Percentiles rank a stretch among this genome's conserved stretches.
Evolutionary conservation across 1,140 invertebrate genomes (phyloP).

Genomic region (Pseudomyrmex dendroicus): DNA sequence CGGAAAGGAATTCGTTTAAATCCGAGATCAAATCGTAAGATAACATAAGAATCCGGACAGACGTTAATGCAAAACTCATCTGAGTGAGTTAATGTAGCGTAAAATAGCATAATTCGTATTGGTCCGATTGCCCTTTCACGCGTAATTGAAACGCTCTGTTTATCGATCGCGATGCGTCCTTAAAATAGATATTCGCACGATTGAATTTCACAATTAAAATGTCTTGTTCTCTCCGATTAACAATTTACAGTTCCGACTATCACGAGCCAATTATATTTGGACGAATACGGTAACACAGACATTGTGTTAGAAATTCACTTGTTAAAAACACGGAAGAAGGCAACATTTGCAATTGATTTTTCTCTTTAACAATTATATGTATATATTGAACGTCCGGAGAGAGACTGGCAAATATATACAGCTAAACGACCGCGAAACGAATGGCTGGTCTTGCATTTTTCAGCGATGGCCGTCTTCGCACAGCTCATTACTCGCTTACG

Average conservation of each 20-base stretch:
- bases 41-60: neutral
- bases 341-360: no score
- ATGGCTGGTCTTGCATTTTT: no score
- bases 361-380: no score
- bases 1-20: neutral
- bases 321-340: no score
- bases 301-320: no score
- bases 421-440: no score
- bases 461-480: neutral
- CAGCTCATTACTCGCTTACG: neutral
- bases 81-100: neutral
- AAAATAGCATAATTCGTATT: neutral
- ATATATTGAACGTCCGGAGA: no score
- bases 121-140: neutral
- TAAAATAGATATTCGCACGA: neutral
- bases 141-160: slow-evolving; percentile 17
- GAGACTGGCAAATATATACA: no score
- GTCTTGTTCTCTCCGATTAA: neutral
- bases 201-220: slow-evolving; percentile 7
- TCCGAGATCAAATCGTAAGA: neutral
- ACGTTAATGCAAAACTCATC: neutral
- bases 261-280: no score
- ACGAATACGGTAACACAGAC: no score
- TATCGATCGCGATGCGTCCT: neutral
- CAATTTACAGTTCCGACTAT: no score